These are phyloP conservation scores for Philopedon plagiatum DNA, from an alignment of 2,888 invertebrate genomes.

Conservation along the genomic window DNA sequence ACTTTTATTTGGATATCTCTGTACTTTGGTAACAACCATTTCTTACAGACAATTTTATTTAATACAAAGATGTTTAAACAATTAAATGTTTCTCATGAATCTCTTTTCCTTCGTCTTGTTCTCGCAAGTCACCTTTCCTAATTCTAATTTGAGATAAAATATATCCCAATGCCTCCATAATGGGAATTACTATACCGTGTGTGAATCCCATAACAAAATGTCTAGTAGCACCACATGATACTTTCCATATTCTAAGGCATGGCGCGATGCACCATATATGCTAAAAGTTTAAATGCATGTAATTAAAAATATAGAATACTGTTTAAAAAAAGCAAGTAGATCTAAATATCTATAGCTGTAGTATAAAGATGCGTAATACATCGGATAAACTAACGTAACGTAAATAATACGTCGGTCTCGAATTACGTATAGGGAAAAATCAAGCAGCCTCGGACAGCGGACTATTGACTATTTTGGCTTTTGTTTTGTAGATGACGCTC, in stretches of 20 bases:
- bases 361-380: no score
- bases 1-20: no score
- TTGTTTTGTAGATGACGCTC: no score
- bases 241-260: constrained; percentile 77
- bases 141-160: constrained; percentile 75
- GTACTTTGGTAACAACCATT: no score
- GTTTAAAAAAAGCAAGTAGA: no score
- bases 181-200: constrained; percentile 76
- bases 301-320: background rate
- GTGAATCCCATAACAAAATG: constrained; percentile 73
- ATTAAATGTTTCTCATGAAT: constrained; percentile 63
- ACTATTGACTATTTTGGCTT: no score
- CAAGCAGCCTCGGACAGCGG: no score
- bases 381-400: no score
- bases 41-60: no score
- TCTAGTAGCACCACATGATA: constrained; percentile 76
- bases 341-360: no score
- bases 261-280: constrained; percentile 84
- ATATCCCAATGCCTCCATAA: constrained; percentile 75
- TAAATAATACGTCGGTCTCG: no score
- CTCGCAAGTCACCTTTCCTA: constrained; percentile 69
- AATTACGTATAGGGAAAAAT: no score
- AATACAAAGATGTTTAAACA: background rate
- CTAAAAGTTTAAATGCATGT: constrained; percentile 67
- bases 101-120: constrained; percentile 68